Conservation (phyloP, 1,140 invertebrate species). For the Hesperophylax magnus region DNA sequence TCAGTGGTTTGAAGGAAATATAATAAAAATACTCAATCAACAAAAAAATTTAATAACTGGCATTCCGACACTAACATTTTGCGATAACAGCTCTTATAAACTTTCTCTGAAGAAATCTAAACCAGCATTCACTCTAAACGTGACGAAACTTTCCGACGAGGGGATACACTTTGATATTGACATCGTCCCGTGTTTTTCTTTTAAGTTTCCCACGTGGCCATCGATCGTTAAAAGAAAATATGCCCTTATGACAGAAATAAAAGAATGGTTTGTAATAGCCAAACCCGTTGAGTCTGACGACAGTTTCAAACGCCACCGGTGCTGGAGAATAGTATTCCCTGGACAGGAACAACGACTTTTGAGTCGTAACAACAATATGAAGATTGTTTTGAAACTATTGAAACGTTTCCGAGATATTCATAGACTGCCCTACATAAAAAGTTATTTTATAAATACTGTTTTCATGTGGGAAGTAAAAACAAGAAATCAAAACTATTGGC, state of each 20-base stretch:
- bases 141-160: background rate
- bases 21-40: background rate
- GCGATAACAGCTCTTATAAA: background rate
- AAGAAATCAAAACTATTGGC: background rate
- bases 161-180: background rate
- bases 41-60: background rate
- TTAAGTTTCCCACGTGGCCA: background rate
- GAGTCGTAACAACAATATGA: background rate
- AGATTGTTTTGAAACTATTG: background rate
- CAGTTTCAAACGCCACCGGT: background rate
- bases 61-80: background rate
- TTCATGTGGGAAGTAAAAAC: background rate
- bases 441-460: slow-evolving; percentile 6
- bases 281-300: background rate
- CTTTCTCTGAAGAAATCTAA: background rate
- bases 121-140: background rate
- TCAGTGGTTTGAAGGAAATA: background rate
- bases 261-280: slow-evolving; percentile 19
- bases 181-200: background rate
- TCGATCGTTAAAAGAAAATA: background rate
- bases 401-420: background rate
- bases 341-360: background rate
- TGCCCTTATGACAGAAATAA: background rate
- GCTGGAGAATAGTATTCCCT: background rate
- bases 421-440: slow-evolving; percentile 6